A percentile compares a stretch with the other conserved stretches of the same genome.
Evolutionary conservation across 2,888 invertebrate genomes (phyloP).

Genomic region (Thysanoteuthis rhombus): DNA sequence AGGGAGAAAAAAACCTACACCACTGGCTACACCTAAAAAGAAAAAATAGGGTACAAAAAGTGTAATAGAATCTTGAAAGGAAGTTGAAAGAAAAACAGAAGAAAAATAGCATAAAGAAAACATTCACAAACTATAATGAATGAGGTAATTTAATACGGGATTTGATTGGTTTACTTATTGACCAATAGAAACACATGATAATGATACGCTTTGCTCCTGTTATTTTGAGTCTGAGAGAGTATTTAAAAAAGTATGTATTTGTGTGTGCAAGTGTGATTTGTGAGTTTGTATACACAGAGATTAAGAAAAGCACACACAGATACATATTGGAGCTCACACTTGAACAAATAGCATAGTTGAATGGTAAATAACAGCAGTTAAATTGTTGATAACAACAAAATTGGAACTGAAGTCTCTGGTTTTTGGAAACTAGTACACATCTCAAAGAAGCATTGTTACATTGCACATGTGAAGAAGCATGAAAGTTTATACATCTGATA

Average conservation of each 20-base stretch:
- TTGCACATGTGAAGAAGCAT: neutral
- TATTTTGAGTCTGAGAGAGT: neutral
- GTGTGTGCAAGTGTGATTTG: neutral
- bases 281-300: no score
- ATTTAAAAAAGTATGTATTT: neutral
- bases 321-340: neutral
- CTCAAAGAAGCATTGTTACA: neutral
- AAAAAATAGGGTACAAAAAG: neutral
- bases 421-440: neutral
- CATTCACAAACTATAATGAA: neutral
- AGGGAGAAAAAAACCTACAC: neutral
- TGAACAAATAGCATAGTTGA: neutral
- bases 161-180: conserved; percentile 12
- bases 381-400: conserved; percentile 12
- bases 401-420: neutral
- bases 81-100: neutral
- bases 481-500: neutral
- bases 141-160: neutral
- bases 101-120: neutral
- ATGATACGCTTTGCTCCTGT: neutral
- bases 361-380: neutral
- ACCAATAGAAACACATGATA: neutral
- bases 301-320: neutral
- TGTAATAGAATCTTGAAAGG: conserved; percentile 12
- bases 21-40: neutral